Evolutionary conservation across 2,888 invertebrate species (phyloP).

Genomic region (Lottia scabra): DNA sequence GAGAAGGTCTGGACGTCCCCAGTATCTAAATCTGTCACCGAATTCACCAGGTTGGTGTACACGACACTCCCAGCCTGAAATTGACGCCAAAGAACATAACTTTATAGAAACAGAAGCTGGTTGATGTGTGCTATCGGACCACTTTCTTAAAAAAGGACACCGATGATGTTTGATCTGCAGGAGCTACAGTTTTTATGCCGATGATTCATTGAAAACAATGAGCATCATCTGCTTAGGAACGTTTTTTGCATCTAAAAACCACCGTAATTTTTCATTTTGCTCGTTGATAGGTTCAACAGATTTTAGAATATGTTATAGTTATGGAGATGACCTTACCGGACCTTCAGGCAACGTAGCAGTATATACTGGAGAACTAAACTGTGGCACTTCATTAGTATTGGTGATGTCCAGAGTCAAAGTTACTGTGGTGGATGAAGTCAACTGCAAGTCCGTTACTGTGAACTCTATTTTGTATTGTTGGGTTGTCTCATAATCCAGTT

Average conservation of each 20-base stretch:
- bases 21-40: neutral
- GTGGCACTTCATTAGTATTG: neutral
- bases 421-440: neutral
- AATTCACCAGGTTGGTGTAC: neutral
- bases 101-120: too few species aligned
- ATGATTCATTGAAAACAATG: too few species aligned
- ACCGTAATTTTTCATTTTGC: too few species aligned
- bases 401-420: neutral
- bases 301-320: too few species aligned
- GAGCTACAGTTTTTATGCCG: too few species aligned
- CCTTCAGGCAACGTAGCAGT: neutral
- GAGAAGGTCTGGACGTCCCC: neutral
- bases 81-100: too few species aligned
- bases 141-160: too few species aligned
- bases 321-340: neutral
- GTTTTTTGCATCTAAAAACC: too few species aligned
- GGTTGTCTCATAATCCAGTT: neutral
- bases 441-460: neutral
- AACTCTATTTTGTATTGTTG: neutral
- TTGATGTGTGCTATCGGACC: too few species aligned
- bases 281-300: too few species aligned
- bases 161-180: too few species aligned
- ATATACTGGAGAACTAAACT: neutral
- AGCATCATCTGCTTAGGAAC: too few species aligned
- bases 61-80: neutral